Evolutionary conservation across 2,888 invertebrate species (phyloP), one percentile per base, ranked within the genome.

Genomic region (Patella pellucida): DNA sequence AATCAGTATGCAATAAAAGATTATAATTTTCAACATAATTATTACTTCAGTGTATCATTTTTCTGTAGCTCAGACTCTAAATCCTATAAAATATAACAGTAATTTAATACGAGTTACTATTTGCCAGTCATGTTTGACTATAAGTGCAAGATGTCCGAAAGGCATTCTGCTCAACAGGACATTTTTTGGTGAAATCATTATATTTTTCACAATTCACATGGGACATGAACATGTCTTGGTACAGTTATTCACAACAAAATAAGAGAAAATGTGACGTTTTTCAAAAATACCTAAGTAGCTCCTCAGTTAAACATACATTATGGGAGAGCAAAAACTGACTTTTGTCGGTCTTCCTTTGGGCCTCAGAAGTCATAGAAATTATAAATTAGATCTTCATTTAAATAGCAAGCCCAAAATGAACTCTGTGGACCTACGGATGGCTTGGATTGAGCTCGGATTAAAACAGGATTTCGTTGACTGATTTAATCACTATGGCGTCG

Each of bases 11-110:
- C 62, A 62, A 62, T 62, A 62, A 62, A 62, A 62, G 19, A 62
- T 9, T 15, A 62, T 62, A 62, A 62, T 16, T 62, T 62, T 62
- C 62, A 62, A 62, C 16, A 62, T 62, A 62, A 62, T 16, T 15
- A 62, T 62, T 62, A 62, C 62, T 62, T 62, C 62, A 2, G 62
- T 12, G 62, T 62, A 62, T 62, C 62, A 62, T 62, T 62, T 62
- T 62, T 62, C 15, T 62, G 62, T 62, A 62, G 62, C n/a, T 62
- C 62, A 62, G 62, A 62, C 62, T 62, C 62, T 62, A 62, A 62
- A 62, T 62, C 62, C 62, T 62, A 62, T 62, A 62, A 62, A 62
- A 62, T 62, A 62, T 62, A 62, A 62, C 62, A 62, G 62, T 62
- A 62, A 62, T 62, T 16, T 62, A 15, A 62, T 15, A 62, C 19